A percentile compares a stretch with the other conserved stretches of the same genome.
phyloP scores from a whole-genome alignment of 2,113 vertebrate species.

The Guaruba guarouba region DNA sequence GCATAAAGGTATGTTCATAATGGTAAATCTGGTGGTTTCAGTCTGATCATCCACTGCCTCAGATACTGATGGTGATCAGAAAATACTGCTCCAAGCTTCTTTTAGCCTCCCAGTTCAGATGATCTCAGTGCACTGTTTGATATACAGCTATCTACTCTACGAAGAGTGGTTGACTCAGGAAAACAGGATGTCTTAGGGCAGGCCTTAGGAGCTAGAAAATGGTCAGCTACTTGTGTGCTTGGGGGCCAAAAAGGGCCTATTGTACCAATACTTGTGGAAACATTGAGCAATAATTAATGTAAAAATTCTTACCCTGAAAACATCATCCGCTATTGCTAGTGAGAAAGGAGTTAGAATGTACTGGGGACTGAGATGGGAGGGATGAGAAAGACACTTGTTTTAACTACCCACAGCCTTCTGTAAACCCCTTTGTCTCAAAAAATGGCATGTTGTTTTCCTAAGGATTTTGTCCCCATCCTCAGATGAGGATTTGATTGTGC shows the following conservation, averaged over 20 bases:
- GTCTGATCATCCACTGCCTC: neutral
- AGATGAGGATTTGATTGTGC: neutral
- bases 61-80: neutral
- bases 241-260: neutral
- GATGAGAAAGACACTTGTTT: neutral
- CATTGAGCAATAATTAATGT: neutral
- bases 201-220: neutral
- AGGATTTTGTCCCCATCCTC: neutral
- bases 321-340: rapidly evolving
- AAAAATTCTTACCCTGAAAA: neutral
- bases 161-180: neutral
- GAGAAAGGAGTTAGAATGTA: neutral
- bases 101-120: neutral
- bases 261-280: neutral
- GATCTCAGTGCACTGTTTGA: neutral
- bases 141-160: neutral
- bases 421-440: neutral
- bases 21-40: neutral
- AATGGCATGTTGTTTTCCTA: neutral
- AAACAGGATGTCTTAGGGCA: neutral
- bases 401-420: neutral
- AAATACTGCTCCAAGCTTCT: neutral
- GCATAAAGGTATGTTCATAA: neutral
- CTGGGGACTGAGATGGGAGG: neutral
- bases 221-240: neutral